Evolutionary conservation across 1,140 invertebrate genomes (phyloP), one percentile per base, ranked within the genome.

Genomic region (Tribolium castaneum): DNA sequence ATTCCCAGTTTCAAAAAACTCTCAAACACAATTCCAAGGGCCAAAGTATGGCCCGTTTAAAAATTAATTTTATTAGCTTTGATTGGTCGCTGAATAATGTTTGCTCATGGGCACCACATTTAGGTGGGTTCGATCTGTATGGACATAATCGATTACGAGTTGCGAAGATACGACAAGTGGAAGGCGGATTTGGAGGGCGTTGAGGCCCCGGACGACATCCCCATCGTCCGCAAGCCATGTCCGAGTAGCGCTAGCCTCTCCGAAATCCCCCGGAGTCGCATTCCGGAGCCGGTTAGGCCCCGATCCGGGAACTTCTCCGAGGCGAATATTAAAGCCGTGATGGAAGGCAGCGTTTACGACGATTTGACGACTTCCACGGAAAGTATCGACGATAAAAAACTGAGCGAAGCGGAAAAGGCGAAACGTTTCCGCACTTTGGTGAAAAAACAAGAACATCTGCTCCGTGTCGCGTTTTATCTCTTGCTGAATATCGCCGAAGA

Each of bases 401-500:
- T 92, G 84, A 91, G 92, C 70, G 83, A 84, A 70, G 78, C 80
- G 54, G 84, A 87, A 71, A 85, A 82, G 75, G 35, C 78, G 13
- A 85, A 85, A 79, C 59, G 84, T 9, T 86, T 85, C 74, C 73
- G 84, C 7, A 86, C 85, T 35, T 76, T 87, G 34, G 83, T 85
- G 14, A 94, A 93, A 83, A 97, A 98, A 87, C 97, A 99, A 85
- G 97, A 99, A 87, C 95, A 98, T 85, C 88, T 99, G 35, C 86
- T 98, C 22, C 89, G 95, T 88, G 94, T 95, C 70, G 92, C 93
- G 9, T 97, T 97, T 87, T 97, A 98, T 87, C 89, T 99, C 78
- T 88, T 99, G 52, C 87, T 99, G 14, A 99, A 99, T 87, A 93
- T 99, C 84, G 95, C 98, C 4, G 97, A 99, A 87, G 98, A 99